Conservation (phyloP, 2,113 vertebrate species). For the Solea senegalensis region DNA sequence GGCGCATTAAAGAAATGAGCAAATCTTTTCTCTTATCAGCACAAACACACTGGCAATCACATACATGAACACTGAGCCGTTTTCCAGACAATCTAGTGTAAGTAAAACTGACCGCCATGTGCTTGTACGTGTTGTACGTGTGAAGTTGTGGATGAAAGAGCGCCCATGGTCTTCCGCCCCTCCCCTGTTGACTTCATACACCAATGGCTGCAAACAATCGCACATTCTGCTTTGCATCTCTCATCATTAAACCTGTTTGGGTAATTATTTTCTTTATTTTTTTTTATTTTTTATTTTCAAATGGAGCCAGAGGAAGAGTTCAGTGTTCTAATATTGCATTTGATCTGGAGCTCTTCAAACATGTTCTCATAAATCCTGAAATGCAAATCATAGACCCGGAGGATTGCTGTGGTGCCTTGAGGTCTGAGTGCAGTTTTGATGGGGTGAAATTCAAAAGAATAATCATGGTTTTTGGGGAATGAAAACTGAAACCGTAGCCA, state of each 20-base stretch:
- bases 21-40: constrained; percentile 7
- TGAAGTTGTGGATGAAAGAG: constrained; percentile 26
- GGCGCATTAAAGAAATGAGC: constrained; percentile 17
- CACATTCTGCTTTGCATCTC: constrained; percentile 46
- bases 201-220: constrained; percentile 23
- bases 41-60: constrained; percentile 20
- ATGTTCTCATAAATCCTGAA: constrained; percentile 64
- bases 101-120: constrained; percentile 27
- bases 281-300: neutral
- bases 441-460: constrained; percentile 80
- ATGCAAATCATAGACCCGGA: constrained; percentile 73
- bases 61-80: constrained; percentile 13
- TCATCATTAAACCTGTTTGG: constrained; percentile 55
- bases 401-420: constrained; percentile 75
- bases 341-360: constrained; percentile 69
- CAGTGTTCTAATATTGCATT: constrained; percentile 51
- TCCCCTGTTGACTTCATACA: neutral
- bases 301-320: constrained; percentile 28
- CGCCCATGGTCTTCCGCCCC: constrained; percentile 24
- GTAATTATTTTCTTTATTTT: constrained; percentile 46
- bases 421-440: constrained; percentile 75
- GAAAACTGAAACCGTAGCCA: constrained; percentile 73
- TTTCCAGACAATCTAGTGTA: constrained; percentile 30
- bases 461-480: constrained; percentile 73
- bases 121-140: neutral